Percentiles rank a stretch among this genome's conserved stretches.
These are phyloP conservation scores for Hydrolagus colliei DNA, from an alignment of 2,797 vertebrate species.

Conservation along the genomic window DNA sequence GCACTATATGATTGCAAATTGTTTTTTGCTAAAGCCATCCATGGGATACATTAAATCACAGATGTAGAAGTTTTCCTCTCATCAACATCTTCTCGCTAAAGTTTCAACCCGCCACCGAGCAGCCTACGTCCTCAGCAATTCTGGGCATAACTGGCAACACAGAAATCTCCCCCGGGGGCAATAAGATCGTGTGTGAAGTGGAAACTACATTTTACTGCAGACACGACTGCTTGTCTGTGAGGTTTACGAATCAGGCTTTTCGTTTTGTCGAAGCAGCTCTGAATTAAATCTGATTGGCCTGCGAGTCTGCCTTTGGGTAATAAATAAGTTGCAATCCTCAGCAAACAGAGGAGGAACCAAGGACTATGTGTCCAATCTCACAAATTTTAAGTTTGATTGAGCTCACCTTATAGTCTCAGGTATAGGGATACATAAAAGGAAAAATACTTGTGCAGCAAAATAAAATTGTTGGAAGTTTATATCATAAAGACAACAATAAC, in stretches of 20 bases:
- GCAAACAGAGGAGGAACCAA: neutral
- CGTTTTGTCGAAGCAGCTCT: neutral
- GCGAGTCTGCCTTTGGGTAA: no score
- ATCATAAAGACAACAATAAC: neutral
- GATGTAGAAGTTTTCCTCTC: no score
- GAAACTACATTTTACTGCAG: neutral
- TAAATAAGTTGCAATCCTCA: neutral
- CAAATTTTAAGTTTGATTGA: neutral
- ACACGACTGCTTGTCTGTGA: no score
- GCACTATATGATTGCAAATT: no score
- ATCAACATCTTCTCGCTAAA: neutral
- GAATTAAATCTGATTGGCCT: neutral
- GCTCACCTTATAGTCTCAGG: neutral
- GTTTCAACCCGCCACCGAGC: neutral
- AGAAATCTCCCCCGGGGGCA: neutral
- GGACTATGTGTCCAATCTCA: neutral
- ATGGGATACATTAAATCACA: no score
- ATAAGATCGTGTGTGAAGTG: neutral
- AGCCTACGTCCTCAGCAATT: neutral
- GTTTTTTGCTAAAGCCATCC: no score
- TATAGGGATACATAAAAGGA: neutral
- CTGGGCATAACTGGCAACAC: neutral
- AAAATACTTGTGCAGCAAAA: neutral
- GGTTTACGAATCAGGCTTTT: neutral
- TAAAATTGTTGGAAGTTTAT: neutral